Conservation (phyloP, 2,888 invertebrate genomes). For the Ennomos erosarius region DNA sequence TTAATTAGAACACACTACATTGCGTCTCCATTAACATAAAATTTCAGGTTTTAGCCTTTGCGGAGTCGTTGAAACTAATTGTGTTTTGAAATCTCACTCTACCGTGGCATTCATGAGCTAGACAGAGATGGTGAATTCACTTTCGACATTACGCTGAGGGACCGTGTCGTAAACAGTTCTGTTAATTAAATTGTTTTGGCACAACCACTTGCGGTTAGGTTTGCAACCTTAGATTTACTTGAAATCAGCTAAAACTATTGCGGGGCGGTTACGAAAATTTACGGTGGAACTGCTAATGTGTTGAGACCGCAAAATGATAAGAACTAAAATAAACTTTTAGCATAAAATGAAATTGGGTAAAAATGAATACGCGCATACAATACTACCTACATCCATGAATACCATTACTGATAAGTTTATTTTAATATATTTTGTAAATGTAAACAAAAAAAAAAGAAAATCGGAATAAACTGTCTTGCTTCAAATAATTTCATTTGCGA, state of each 20-base stretch:
- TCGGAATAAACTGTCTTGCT: too few relatives aligned
- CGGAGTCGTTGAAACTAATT: slow-evolving; percentile 70
- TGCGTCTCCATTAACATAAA: slow-evolving; percentile 81
- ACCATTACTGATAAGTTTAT: too few relatives aligned
- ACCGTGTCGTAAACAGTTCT: slow-evolving; percentile 60
- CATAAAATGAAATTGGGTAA: too few relatives aligned
- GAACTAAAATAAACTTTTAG: too few relatives aligned
- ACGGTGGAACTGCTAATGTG: slow-evolving; percentile 20
- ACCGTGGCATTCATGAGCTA: slow-evolving; percentile 48
- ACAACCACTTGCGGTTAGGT: slow-evolving; percentile 36
- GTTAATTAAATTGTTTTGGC: slow-evolving; percentile 52
- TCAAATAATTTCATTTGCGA: too few relatives aligned
- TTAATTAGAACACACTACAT: slow-evolving; percentile 74
- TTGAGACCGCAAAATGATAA: too few relatives aligned
- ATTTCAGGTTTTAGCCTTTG: slow-evolving; percentile 81
- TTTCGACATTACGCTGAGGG: slow-evolving; percentile 56
- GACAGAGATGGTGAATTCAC: slow-evolving; percentile 57
- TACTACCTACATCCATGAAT: too few relatives aligned
- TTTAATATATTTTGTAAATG: too few relatives aligned
- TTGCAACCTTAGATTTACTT: slow-evolving; percentile 26
- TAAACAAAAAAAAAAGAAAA: too few relatives aligned
- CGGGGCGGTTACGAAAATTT: slow-evolving; percentile 25
- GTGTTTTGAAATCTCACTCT: slow-evolving; percentile 68
- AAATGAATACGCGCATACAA: too few relatives aligned
- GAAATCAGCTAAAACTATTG: slow-evolving; percentile 24